These are phyloP conservation scores for Sipha maydis DNA, from an alignment of 2,888 invertebrate genomes.

Conservation along the genomic window DNA sequence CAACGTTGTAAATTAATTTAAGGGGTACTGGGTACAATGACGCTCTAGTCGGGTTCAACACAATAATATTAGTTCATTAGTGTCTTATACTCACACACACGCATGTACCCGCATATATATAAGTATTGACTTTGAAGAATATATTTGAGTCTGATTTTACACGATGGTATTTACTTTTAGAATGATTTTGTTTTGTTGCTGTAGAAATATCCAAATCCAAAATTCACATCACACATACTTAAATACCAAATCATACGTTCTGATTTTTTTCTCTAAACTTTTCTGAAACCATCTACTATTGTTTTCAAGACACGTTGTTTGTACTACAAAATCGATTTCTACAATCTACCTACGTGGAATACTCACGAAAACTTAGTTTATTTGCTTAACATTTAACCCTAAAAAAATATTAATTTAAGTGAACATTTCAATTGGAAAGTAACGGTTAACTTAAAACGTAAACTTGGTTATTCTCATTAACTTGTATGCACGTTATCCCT, in stretches of 20 bases:
- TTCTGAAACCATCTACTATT: background rate
- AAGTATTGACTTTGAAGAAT: background rate
- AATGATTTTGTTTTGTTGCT: background rate
- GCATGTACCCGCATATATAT: background rate
- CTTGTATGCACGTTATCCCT: background rate
- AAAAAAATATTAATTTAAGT: constrained; percentile 39
- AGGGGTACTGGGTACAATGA: background rate
- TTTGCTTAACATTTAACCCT: constrained; percentile 45
- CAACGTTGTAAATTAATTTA: background rate
- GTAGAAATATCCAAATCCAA: background rate
- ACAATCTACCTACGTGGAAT: background rate
- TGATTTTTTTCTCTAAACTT: background rate
- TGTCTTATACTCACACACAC: background rate
- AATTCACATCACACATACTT: background rate
- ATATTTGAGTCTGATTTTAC: background rate
- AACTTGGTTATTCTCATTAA: constrained; percentile 37
- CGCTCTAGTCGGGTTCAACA: background rate
- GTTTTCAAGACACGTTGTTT: constrained; percentile 12
- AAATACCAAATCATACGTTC: background rate
- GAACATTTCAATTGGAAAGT: constrained; percentile 33
- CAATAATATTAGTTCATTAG: background rate
- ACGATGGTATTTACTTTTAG: background rate
- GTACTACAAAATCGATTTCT: constrained; percentile 30
- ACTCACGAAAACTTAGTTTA: constrained; percentile 29
- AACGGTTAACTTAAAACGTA: constrained; percentile 49